phyloP scores from a whole-genome alignment of 2,888 invertebrate genomes.

The Amphimallon solstitiale region DNA sequence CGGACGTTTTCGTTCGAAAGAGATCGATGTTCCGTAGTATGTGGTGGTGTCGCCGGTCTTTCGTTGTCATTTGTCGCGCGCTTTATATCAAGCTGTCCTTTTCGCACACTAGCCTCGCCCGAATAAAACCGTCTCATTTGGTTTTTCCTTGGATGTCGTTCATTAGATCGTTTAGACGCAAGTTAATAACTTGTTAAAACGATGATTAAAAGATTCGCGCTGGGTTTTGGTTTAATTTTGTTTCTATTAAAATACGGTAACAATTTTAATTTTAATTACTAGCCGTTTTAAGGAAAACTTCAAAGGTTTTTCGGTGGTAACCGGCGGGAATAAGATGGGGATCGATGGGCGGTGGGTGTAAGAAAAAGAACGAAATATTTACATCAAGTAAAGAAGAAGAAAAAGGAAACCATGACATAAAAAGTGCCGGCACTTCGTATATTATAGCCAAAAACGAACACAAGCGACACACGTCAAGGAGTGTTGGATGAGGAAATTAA shows the following conservation, averaged over 20 bases:
- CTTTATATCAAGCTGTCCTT: background rate
- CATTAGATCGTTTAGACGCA: constrained; percentile 50
- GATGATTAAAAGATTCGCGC: constrained; percentile 57
- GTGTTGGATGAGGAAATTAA: constrained; percentile 22
- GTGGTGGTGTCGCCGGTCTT: background rate
- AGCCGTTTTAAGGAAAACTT: constrained; percentile 50
- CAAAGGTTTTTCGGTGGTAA: constrained; percentile 39
- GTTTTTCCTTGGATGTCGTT: constrained; percentile 38
- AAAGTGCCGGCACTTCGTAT: constrained; percentile 17
- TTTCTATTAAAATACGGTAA: constrained; percentile 55
- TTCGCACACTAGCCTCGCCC: constrained; percentile 4
- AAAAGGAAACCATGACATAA: background rate
- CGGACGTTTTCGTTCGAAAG: constrained; percentile 29
- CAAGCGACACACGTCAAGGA: constrained; percentile 10
- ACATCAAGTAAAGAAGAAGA: background rate
- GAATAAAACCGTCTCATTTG: constrained; percentile 39
- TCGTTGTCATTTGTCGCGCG: background rate
- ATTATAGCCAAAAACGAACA: background rate
- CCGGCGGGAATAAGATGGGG: background rate
- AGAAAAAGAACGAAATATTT: constrained; percentile 11
- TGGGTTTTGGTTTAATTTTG: constrained; percentile 57
- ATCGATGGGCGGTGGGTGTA: background rate
- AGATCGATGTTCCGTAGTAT: constrained; percentile 9
- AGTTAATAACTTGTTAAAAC: constrained; percentile 59
- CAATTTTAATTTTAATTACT: constrained; percentile 57